phyloP scores from a whole-genome alignment of 2,888 invertebrate species.

The Acrobasis repandana region DNA sequence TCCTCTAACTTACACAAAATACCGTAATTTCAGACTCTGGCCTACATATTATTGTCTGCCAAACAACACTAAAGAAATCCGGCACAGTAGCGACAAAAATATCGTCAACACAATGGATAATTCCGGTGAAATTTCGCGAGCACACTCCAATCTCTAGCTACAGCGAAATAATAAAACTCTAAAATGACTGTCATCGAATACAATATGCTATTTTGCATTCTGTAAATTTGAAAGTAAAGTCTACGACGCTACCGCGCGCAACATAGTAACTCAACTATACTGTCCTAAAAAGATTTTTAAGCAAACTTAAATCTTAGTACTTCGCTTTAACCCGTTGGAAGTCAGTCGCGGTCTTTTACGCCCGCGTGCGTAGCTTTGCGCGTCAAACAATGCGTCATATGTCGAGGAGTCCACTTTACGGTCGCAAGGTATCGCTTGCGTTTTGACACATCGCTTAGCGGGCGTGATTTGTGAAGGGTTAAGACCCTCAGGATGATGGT shows the following conservation, averaged over 20 bases:
- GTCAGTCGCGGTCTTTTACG: constrained; percentile 30
- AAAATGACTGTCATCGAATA: constrained; percentile 57
- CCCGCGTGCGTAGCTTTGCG: constrained; percentile 42
- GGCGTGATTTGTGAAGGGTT: constrained; percentile 69
- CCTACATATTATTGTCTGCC: constrained; percentile 1
- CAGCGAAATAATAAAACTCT: constrained; percentile 62
- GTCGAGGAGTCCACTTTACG: constrained; percentile 69
- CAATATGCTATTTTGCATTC: constrained; percentile 77
- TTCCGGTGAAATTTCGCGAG: constrained; percentile 39
- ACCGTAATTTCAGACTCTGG: constrained; percentile 9
- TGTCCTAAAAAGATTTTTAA: constrained; percentile 5
- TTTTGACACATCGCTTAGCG: constrained; percentile 71
- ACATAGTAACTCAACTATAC: constrained; percentile 55
- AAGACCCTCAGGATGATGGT: constrained; percentile 48
- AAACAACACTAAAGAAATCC: constrained; percentile 18
- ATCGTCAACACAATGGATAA: constrained; percentile 42
- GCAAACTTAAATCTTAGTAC: constrained; percentile 12
- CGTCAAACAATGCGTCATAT: constrained; percentile 70
- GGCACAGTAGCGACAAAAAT: constrained; percentile 16
- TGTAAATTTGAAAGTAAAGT: constrained; percentile 72
- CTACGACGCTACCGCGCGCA: constrained; percentile 72
- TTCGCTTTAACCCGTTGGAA: constrained; percentile 34
- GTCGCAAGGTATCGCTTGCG: constrained; percentile 71
- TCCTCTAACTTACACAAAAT: constrained; percentile 9
- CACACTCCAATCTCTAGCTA: constrained; percentile 51